Base-by-base conservation (phyloP, 2,797 vertebrate genomes). In the Aeoliscus strigatus region DNA sequence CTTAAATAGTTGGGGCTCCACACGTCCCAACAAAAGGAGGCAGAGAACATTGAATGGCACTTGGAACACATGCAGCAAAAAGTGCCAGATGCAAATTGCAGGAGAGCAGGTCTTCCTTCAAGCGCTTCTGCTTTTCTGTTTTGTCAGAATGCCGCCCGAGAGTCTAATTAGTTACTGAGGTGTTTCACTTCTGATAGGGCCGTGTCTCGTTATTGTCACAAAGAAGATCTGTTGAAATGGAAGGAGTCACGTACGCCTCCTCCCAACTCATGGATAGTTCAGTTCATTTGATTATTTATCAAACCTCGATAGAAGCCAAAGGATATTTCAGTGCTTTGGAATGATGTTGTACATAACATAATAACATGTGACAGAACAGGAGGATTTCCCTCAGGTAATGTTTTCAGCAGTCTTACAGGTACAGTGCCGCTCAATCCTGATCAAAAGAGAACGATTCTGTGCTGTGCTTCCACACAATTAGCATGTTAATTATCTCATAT, bases 1-100 rank as follows among this genome's bases (percentile, higher is more conserved):
- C 89, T 92, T 96, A 94, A 96, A 92, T 93, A 92, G 91, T 90
- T 90, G 85, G 86, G 83, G 83, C 86, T 89, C 89, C 87, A 89
- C 82, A 88, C 86, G 85, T 81, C 83, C 86, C 70, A 85, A 87
- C 80, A 88, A 88, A 87, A 73, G 81, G 75, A 79, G 80, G 85
- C 60, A 75, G 69, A 77, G 83, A 86, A 82, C 77, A 71, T 82
- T 92, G 90, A 90, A 87, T 87, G 84, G 88, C 88, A 92, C 90
- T 92, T 88, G 88, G 87, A 89, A 87, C 80, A 90, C 90, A 91
- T 93, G 90, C 90, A 90, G 89, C 86, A 88, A 81, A 77, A 86
- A 88, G 88, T 91, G 88, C 89, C 88, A 91, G 86, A 90, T 89
- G 87, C 84, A 89, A 88, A 87, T 87, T 81, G 77, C 69, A 9